These are phyloP conservation scores for Meandrusa payeni DNA, from an alignment of 2,888 invertebrate genomes.

Conservation along the genomic window DNA sequence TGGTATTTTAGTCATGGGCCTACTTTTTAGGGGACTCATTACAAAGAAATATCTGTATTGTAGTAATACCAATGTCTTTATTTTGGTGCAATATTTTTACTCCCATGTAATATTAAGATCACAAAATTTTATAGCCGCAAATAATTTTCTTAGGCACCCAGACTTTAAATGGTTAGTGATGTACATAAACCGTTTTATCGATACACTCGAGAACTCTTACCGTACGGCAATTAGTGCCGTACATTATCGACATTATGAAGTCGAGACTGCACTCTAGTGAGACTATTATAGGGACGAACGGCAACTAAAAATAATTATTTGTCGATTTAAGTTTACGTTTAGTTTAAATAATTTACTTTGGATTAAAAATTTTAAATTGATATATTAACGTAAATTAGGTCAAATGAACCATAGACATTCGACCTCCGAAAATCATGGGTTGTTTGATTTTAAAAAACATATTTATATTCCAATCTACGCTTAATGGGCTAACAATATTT, in stretches of 20 bases:
- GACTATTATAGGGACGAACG: slow-evolving; percentile 54
- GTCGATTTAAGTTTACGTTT: not conserved
- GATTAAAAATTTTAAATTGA: too few relatives aligned
- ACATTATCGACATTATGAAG: slow-evolving; percentile 68
- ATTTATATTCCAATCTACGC: too few relatives aligned
- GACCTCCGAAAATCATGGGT: too few relatives aligned
- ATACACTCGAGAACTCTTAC: slow-evolving; percentile 27
- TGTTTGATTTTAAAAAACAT: too few relatives aligned
- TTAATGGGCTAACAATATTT: too few relatives aligned
- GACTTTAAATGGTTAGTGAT: slow-evolving; percentile 29
- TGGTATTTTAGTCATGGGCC: too few relatives aligned
- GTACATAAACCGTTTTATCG: slow-evolving; percentile 29
- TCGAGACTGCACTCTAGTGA: slow-evolving; percentile 68
- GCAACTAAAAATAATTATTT: not conserved
- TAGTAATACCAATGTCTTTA: too few relatives aligned
- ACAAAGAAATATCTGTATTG: too few relatives aligned
- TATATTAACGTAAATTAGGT: too few relatives aligned
- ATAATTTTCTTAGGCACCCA: slow-evolving; percentile 15
- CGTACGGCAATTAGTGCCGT: slow-evolving; percentile 60
- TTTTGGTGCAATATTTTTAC: slow-evolving; percentile 4
- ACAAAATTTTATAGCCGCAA: slow-evolving; percentile 16
- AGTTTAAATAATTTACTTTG: too few relatives aligned
- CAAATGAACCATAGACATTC: too few relatives aligned
- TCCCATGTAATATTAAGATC: slow-evolving; percentile 5
- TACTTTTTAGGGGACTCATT: too few relatives aligned